Base-by-base conservation (phyloP, 2,888 invertebrate species). In the Malachius bipustulatus region DNA sequence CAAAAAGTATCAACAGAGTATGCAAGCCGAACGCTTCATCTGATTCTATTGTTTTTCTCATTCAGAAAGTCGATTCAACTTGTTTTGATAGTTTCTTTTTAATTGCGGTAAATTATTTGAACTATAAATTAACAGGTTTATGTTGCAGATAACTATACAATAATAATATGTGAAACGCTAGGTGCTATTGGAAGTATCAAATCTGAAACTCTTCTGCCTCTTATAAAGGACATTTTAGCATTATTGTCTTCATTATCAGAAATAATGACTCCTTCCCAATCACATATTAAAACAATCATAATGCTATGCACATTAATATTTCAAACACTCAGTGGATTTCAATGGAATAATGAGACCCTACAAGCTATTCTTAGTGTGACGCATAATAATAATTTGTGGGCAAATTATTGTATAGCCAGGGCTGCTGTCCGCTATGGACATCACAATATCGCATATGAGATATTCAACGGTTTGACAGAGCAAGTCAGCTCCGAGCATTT, bases 331-430 rank as follows among this genome's bases (percentile, higher is more conserved):
- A 75, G 79, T 4, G 79, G 79, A 1, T 74, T 71, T 40, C 73
- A 75, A 30, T 79, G 82, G 63, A 75, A 78, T 6, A 61, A 65
- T 2, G 67, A 71, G 43, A 71, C 75, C 10, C 61, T 69, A 19
- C 62, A 66, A 31, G 67, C 70, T 2, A 67, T 87, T 30, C 63
- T 75, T 36, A 65, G 63, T n/a, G 70, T 51, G 6, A 63, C 61
- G 6, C 35, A 41, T 4, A 52, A 45, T 16, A 72, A 77, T 0
- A 79, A 83, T 50, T 73, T 79, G 2, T 90, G 90, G 87, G 77
- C 82, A 3, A 79, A 83, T 50, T 94, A 90, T 59, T 72, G 87
- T 43, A 80, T 93, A 29, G 89, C 82, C 0, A 70, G 91, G 35
- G 84, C 88, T 9, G 89, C 89, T 0, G 74, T 88, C 11, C 71